phyloP scores from a whole-genome alignment of 2,113 vertebrate species.

The Chinchilla lanigera region DNA sequence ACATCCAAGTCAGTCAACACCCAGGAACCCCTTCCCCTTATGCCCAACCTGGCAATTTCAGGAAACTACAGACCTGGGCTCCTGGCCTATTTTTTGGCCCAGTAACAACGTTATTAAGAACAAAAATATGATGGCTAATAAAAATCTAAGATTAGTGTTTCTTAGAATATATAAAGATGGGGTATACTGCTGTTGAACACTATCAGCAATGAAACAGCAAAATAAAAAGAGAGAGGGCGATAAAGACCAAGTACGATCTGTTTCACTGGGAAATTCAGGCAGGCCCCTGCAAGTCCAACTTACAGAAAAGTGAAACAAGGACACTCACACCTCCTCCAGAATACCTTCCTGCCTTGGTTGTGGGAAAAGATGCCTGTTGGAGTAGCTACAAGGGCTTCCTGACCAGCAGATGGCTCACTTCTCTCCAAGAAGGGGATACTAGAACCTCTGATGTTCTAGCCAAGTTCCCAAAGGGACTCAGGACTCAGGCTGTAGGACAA shows the following conservation, averaged over 20 bases:
- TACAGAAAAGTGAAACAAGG: slow-evolving; percentile 59
- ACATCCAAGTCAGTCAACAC: slow-evolving; percentile 8
- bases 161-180: slow-evolving; percentile 73
- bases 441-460: not conserved
- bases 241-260: not conserved
- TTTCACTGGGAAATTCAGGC: slow-evolving; percentile 50
- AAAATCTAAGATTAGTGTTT: slow-evolving; percentile 82
- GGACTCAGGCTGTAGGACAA: slow-evolving; percentile 41
- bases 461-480: slow-evolving; percentile 59
- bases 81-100: slow-evolving; percentile 58
- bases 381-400: not conserved
- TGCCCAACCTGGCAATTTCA: not conserved
- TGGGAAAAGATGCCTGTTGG: not conserved
- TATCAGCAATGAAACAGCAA: slow-evolving; percentile 60
- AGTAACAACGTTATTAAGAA: slow-evolving; percentile 68
- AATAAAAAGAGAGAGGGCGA: not conserved
- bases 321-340: not conserved
- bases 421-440: slow-evolving; percentile 25
- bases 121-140: slow-evolving; percentile 72
- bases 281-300: slow-evolving; percentile 17
- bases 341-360: not conserved
- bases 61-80: slow-evolving; percentile 43
- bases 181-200: slow-evolving; percentile 58
- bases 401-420: slow-evolving; percentile 76
- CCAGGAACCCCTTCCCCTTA: not conserved